Conservation (phyloP, 2,797 vertebrate genomes). For the Amblyopsis hoosieri region DNA sequence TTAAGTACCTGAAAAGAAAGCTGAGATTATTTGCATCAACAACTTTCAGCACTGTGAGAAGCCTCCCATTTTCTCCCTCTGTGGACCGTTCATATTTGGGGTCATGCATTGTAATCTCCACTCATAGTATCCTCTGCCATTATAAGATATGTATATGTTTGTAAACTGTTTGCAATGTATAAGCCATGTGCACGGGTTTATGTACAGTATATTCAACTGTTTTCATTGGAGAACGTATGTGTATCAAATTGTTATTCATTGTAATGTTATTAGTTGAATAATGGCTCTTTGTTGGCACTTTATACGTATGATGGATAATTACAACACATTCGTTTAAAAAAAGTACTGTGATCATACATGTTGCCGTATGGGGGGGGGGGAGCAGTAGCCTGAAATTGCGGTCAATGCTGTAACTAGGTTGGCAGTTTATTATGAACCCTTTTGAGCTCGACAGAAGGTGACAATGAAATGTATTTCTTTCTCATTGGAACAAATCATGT, state of each 20-base stretch:
- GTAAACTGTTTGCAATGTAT: constrained; percentile 54
- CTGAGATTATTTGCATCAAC: constrained; percentile 7
- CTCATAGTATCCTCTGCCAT: constrained; percentile 59
- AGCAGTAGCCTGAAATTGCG: constrained; percentile 32
- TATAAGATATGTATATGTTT: constrained; percentile 60
- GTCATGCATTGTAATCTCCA: constrained; percentile 45
- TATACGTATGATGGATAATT: constrained; percentile 69
- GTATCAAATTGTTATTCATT: constrained; percentile 75
- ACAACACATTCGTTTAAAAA: constrained; percentile 59
- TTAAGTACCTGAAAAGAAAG: constrained; percentile 20
- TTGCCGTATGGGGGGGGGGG: constrained; percentile 26
- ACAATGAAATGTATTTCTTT: constrained; percentile 20
- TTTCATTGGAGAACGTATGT: constrained; percentile 81
- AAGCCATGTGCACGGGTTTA: constrained; percentile 65
- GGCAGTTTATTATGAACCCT: constrained; percentile 44
- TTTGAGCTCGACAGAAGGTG: constrained; percentile 18
- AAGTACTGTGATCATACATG: constrained; percentile 45
- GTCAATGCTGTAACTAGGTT: constrained; percentile 22
- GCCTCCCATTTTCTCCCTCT: constrained; percentile 17
- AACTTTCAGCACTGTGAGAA: constrained; percentile 60
- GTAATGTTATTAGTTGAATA: constrained; percentile 77
- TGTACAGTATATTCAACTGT: constrained; percentile 75
- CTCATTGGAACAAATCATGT: constrained; percentile 34
- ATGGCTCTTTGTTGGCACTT: constrained; percentile 73
- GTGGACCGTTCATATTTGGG: constrained; percentile 10